Base-by-base conservation (phyloP, 2,113 vertebrate species). In the Collichthys lucidus region DNA sequence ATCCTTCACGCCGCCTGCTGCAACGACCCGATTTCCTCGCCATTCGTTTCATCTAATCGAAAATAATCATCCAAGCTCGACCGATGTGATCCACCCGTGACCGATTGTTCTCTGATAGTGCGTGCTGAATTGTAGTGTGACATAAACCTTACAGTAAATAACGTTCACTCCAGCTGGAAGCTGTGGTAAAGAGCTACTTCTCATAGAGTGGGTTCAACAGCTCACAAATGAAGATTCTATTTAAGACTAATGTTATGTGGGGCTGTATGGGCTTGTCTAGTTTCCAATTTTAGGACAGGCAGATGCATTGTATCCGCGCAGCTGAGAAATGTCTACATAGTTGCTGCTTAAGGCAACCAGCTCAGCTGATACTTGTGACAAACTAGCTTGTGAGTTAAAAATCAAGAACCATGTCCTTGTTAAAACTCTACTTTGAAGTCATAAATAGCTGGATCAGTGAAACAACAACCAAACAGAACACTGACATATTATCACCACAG, bases 1-100 rank as follows among this genome's bases (percentile, higher is more conserved):
- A 71, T 80, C 80, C 72, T 89, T 86, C 83, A 84, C 12, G 40
- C 72, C 46, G 47, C 44, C 52, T 26, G 16, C 61, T 62, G 80
- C 24, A 67, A 44, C 20, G 59, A 84, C 70, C 26, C 72, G 56
- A 26, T 73, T 76, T 86, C 71, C 35, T 60, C 67, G 22, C 6
- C 19, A 56, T 76, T 73, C 77, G 47, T 73, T 77, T 62, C 8
- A 49, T 78, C 69, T 77, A 57, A 81, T 66, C 40, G 1, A 73
- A 88, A 78, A 49, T 53, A 69, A 76, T 82, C 31, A 76, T 57
- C 50, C 66, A 17, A 60, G 71, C 64, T 64, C 9, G 83, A 79
- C 62, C 59, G 65, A 77, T 84, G 72, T 24, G 77, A 80, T 83
- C 15, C 8, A 15, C 31, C 59, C 50, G 7, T 50, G 53, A 55